phyloP scores from a whole-genome alignment of 2,888 invertebrate genomes.

The Drosophila koepferae region DNA sequence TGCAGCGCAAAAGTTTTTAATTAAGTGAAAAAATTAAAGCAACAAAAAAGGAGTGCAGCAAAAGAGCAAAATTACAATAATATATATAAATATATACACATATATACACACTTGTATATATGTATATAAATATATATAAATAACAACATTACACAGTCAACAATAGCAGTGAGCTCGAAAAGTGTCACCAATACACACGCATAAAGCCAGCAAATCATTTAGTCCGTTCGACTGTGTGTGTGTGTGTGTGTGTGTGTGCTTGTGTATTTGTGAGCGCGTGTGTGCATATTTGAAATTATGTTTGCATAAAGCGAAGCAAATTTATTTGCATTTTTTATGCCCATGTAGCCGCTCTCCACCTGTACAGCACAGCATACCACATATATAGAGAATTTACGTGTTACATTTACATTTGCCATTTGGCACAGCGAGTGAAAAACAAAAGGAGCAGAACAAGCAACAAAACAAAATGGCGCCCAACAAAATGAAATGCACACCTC shows the following conservation, averaged over 20 bases:
- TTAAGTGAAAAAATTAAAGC: conserved; percentile 71
- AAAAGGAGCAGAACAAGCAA: background rate
- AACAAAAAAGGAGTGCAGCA: conserved; percentile 47
- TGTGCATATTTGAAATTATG: conserved; percentile 51
- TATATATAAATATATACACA: background rate
- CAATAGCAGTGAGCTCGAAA: conserved; percentile 14
- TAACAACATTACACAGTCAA: conserved; percentile 1
- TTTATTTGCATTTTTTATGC: conserved; percentile 66
- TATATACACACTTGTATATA: background rate
- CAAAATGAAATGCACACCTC: conserved; percentile 49
- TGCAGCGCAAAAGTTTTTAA: conserved; percentile 75
- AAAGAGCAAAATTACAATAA: conserved; percentile 16
- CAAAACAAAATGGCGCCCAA: conserved; percentile 34
- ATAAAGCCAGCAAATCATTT: conserved; percentile 57
- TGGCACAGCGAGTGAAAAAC: conserved; percentile 20
- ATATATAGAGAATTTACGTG: conserved; percentile 27
- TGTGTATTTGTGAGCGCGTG: conserved; percentile 1
- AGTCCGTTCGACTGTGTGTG: conserved; percentile 8
- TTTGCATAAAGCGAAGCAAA: conserved; percentile 63
- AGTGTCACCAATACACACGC: conserved; percentile 41
- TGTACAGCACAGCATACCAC: conserved; percentile 19
- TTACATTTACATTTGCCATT: conserved; percentile 34
- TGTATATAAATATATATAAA: background rate
- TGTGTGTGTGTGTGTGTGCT: conserved; percentile 17
- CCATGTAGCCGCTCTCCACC: conserved; percentile 39